Evolutionary conservation across 2,888 invertebrate genomes (phyloP).

Genomic region (Miltochrista miniata): DNA sequence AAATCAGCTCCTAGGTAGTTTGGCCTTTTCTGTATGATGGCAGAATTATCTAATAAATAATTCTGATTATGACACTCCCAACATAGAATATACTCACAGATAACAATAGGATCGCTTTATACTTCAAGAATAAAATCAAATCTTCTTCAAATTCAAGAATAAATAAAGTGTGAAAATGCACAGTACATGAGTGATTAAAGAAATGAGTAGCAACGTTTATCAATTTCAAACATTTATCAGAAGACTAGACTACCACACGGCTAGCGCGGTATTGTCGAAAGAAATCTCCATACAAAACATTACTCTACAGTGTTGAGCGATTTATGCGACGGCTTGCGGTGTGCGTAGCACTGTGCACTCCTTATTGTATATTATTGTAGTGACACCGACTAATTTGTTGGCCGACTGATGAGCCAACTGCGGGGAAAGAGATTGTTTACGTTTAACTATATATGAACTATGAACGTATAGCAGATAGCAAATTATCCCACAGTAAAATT

Average conservation of each 20-base stretch:
- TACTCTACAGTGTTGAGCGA: constrained; percentile 77
- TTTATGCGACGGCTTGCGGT: constrained; percentile 76
- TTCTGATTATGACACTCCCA: no score
- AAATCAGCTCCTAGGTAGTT: no score
- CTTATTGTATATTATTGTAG: constrained; percentile 82
- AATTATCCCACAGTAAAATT: constrained; percentile 35
- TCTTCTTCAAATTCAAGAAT: not conserved
- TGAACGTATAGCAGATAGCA: constrained; percentile 53
- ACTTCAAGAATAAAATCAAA: constrained; percentile 13
- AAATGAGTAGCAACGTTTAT: constrained; percentile 55
- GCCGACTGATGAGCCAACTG: constrained; percentile 78
- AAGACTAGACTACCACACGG: constrained; percentile 74
- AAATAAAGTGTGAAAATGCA: constrained; percentile 26
- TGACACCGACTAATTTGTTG: constrained; percentile 83
- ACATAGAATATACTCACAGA: no score
- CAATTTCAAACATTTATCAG: constrained; percentile 77
- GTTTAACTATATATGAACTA: constrained; percentile 55
- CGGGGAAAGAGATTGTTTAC: constrained; percentile 74
- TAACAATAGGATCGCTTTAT: constrained; percentile 43
- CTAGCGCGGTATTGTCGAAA: constrained; percentile 72
- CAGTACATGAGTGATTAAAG: constrained; percentile 36
- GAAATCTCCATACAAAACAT: constrained; percentile 84
- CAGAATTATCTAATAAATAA: constrained; percentile 49
- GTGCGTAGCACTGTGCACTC: constrained; percentile 63
- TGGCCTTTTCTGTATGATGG: no score